Evolutionary conservation across 2,113 vertebrate species (phyloP).

Genomic region (Panurus biarmicus): DNA sequence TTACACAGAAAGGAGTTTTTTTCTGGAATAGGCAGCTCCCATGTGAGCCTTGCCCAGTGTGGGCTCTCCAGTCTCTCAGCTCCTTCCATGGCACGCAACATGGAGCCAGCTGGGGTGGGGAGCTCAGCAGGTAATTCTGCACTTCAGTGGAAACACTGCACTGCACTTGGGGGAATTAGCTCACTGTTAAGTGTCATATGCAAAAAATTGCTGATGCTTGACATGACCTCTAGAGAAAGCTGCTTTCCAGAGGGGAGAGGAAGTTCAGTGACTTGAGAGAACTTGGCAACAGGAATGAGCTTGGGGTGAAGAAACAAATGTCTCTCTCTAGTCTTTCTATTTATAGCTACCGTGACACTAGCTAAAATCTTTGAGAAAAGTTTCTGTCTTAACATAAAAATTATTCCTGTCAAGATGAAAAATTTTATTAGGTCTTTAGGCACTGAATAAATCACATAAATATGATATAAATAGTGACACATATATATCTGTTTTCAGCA

Average conservation of each 20-base stretch:
- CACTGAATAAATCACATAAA: constrained; percentile 10
- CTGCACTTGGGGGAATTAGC: neutral
- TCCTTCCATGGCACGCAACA: neutral
- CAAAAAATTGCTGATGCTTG: neutral
- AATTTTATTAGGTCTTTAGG: neutral
- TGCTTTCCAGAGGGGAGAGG: neutral
- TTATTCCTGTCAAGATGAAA: neutral
- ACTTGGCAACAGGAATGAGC: neutral
- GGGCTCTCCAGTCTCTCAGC: neutral
- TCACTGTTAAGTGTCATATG: neutral
- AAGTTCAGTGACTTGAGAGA: neutral
- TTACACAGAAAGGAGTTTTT: neutral
- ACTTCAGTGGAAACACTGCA: neutral
- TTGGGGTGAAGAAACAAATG: neutral
- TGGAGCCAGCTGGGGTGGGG: neutral
- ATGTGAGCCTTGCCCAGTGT: neutral
- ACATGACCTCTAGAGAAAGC: neutral
- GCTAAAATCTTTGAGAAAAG: neutral
- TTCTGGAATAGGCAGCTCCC: neutral
- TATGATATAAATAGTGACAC: neutral
- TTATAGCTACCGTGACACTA: neutral
- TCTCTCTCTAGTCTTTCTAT: neutral
- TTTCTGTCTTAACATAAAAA: neutral
- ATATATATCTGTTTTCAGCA: neutral
- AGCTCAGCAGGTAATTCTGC: neutral